These are phyloP conservation scores for Vulpes ferrilata DNA, from an alignment of 2,113 vertebrate species.

Conservation along the genomic window DNA sequence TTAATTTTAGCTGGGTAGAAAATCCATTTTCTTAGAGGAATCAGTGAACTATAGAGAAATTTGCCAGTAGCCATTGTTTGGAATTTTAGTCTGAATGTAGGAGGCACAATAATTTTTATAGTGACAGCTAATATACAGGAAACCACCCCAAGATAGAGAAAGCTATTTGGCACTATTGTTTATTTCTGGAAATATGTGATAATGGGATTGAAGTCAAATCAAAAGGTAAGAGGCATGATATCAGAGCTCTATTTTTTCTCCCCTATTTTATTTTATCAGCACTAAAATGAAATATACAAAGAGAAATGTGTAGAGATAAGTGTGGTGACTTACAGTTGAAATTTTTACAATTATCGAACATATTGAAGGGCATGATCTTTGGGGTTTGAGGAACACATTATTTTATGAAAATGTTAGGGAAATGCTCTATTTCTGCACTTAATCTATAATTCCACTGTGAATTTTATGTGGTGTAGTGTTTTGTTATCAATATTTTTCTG, in stretches of 20 bases:
- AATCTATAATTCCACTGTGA: not conserved
- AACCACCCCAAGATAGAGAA: constrained; percentile 54
- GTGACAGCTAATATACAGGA: constrained; percentile 72
- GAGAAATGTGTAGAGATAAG: not conserved
- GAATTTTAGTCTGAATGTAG: constrained; percentile 63
- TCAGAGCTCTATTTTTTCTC: constrained; percentile 18
- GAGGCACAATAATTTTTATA: constrained; percentile 76
- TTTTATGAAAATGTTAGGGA: not conserved
- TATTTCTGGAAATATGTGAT: constrained; percentile 64
- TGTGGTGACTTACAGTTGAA: not conserved
- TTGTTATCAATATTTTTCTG: constrained; percentile 16
- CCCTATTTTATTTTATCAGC: not conserved
- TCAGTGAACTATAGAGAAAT: constrained; percentile 78
- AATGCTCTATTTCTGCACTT: not conserved
- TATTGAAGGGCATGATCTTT: constrained; percentile 57
- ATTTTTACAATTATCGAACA: constrained; percentile 53
- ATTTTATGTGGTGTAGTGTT: constrained; percentile 34
- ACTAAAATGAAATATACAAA: constrained; percentile 6
- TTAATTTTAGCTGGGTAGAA: constrained; percentile 80
- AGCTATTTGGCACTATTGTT: constrained; percentile 2
- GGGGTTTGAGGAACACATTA: constrained; percentile 48
- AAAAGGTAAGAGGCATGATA: constrained; percentile 37
- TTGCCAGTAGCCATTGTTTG: constrained; percentile 70
- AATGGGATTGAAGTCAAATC: constrained; percentile 63
- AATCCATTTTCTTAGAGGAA: constrained; percentile 72